These are phyloP conservation scores for Agrochola litura DNA, from an alignment of 2,888 invertebrate genomes.

Conservation along the genomic window DNA sequence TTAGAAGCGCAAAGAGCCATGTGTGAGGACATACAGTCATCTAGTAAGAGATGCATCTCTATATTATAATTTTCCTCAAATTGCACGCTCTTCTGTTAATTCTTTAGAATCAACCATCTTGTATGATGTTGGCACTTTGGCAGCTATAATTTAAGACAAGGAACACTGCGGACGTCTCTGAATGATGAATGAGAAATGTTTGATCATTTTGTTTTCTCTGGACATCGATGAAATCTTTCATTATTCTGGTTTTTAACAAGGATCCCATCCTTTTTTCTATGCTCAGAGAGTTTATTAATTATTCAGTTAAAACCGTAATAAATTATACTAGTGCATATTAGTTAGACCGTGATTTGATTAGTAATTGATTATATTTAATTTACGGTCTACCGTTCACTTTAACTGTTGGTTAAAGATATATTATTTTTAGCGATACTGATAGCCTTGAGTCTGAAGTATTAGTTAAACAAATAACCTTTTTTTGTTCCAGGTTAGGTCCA, in stretches of 20 bases:
- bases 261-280: background rate
- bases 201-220: background rate
- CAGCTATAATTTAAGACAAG: background rate
- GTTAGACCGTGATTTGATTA: slow-evolving; percentile 50
- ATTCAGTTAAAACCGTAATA: background rate
- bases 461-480: background rate
- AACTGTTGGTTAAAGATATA: slow-evolving; percentile 44
- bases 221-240: background rate
- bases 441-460: slow-evolving; percentile 48
- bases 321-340: slow-evolving; percentile 37
- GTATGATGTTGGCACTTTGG: no score
- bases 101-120: background rate
- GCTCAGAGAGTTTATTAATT: background rate
- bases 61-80: background rate
- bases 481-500: background rate
- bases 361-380: slow-evolving; percentile 58
- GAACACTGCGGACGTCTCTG: background rate
- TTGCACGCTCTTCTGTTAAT: no score
- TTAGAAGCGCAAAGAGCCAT: background rate
- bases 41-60: no score
- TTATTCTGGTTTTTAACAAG: background rate
- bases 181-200: background rate
- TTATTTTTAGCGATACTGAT: slow-evolving; percentile 35
- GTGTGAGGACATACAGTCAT: no score
- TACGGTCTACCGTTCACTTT: slow-evolving; percentile 61